These are phyloP conservation scores for Eupithecia pulchellata DNA, from an alignment of 2,888 invertebrate genomes.

Conservation along the genomic window DNA sequence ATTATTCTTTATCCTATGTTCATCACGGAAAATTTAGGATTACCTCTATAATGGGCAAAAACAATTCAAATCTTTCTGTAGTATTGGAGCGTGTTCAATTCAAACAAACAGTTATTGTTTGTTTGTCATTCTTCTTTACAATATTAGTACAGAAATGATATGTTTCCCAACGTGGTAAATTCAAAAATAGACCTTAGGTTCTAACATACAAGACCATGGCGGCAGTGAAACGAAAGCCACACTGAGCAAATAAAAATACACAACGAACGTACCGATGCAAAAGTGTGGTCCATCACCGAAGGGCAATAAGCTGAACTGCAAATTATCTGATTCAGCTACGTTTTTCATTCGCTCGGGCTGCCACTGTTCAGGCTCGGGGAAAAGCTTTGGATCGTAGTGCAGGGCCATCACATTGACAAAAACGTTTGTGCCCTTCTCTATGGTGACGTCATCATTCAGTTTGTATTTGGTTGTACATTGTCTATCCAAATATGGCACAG, in stretches of 20 bases:
- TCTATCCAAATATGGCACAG: slow-evolving; percentile 64
- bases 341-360: slow-evolving; percentile 63
- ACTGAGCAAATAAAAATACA: neutral
- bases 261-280: slow-evolving; percentile 54
- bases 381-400: slow-evolving; percentile 62
- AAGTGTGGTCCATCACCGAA: slow-evolving; percentile 75
- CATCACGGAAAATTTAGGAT: too few species aligned
- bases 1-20: too few species aligned
- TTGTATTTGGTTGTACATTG: slow-evolving; percentile 59
- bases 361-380: slow-evolving; percentile 67
- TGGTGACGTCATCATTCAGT: slow-evolving; percentile 59
- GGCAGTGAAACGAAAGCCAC: too few species aligned
- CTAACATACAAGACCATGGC: too few species aligned
- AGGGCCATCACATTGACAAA: slow-evolving; percentile 65
- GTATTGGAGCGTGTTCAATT: too few species aligned
- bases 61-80: too few species aligned
- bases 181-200: too few species aligned
- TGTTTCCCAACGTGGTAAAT: too few species aligned
- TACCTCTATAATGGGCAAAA: too few species aligned
- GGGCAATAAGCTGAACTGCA: slow-evolving; percentile 64
- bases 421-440: slow-evolving; percentile 65
- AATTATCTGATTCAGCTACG: slow-evolving; percentile 60
- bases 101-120: too few species aligned
- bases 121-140: too few species aligned
- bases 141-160: too few species aligned